phyloP scores from a whole-genome alignment of 2,797 vertebrate genomes.

The Pseudomugil tenellus region DNA sequence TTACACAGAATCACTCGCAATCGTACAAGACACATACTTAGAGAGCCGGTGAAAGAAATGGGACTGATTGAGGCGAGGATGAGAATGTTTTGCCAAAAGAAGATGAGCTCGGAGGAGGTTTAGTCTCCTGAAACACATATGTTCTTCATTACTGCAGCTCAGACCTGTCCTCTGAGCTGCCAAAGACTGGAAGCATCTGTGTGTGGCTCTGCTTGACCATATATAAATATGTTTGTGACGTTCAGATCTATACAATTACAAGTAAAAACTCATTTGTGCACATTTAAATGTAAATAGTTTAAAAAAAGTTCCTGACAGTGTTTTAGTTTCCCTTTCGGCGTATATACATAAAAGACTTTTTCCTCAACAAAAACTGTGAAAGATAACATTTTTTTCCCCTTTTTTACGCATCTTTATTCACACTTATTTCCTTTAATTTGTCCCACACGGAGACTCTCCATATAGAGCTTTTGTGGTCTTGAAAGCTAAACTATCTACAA shows the following conservation, averaged over 20 bases:
- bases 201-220: constrained; percentile 38
- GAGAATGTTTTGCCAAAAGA: constrained; percentile 67
- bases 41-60: constrained; percentile 37
- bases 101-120: constrained; percentile 73
- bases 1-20: constrained; percentile 20
- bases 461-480: constrained; percentile 35
- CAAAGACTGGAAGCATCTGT: constrained; percentile 60
- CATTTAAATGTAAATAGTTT: constrained; percentile 8
- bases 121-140: constrained; percentile 73
- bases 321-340: constrained; percentile 19
- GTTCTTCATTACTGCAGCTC: constrained; percentile 74
- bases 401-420: constrained; percentile 21
- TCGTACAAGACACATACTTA: constrained; percentile 32
- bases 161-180: constrained; percentile 71
- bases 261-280: background rate
- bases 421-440: constrained; percentile 22
- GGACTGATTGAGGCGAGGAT: constrained; percentile 63
- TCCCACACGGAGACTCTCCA: background rate
- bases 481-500: constrained; percentile 44
- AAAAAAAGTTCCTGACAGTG: constrained; percentile 3
- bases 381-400: constrained; percentile 21
- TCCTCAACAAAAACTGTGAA: constrained; percentile 23
- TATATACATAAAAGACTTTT: constrained; percentile 3
- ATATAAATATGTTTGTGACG: constrained; percentile 46
- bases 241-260: constrained; percentile 39